phyloP scores from a whole-genome alignment of 2,888 invertebrate species.

The Acrocyrtus sp. region DNA sequence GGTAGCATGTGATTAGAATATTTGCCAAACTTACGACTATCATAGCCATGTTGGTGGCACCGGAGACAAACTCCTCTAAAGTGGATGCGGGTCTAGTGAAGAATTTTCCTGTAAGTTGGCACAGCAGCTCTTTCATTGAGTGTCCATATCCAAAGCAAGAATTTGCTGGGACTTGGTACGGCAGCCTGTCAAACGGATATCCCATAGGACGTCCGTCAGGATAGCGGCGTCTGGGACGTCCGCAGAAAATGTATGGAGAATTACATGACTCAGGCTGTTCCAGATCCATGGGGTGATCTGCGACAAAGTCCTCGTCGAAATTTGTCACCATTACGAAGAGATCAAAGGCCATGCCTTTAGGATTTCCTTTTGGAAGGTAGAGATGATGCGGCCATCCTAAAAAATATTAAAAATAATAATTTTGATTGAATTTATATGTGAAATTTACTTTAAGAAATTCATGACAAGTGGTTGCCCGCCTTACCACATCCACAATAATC shows the following conservation, averaged over 20 bases:
- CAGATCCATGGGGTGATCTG: slow-evolving; percentile 11
- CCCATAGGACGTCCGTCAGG: slow-evolving; percentile 40
- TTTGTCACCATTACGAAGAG: slow-evolving; percentile 55
- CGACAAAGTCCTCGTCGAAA: slow-evolving; percentile 40
- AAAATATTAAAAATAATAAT: background rate
- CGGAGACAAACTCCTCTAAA: slow-evolving; percentile 29
- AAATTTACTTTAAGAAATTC: background rate
- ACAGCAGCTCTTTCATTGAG: slow-evolving; percentile 10
- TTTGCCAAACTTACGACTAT: slow-evolving; percentile 29
- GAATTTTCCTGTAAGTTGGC: slow-evolving; percentile 20
- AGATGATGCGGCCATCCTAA: slow-evolving; percentile 66
- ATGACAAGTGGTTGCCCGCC: background rate
- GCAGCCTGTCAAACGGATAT: slow-evolving; percentile 23
- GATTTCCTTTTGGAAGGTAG: slow-evolving; percentile 77
- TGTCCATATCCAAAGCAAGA: slow-evolving; percentile 7
- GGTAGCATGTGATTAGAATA: no score
- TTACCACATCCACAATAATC: slow-evolving; percentile 43
- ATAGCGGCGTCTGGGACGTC: slow-evolving; percentile 12
- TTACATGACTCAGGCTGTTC: slow-evolving; percentile 16
- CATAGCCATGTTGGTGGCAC: slow-evolving; percentile 28
- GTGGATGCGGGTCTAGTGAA: slow-evolving; percentile 21
- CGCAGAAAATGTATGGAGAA: slow-evolving; percentile 34
- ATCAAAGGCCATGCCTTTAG: slow-evolving; percentile 68
- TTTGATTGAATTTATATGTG: background rate
- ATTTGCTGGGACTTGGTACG: slow-evolving; percentile 15